Conservation (phyloP, 2,797 vertebrate species). For the Taenioides sp. region DNA sequence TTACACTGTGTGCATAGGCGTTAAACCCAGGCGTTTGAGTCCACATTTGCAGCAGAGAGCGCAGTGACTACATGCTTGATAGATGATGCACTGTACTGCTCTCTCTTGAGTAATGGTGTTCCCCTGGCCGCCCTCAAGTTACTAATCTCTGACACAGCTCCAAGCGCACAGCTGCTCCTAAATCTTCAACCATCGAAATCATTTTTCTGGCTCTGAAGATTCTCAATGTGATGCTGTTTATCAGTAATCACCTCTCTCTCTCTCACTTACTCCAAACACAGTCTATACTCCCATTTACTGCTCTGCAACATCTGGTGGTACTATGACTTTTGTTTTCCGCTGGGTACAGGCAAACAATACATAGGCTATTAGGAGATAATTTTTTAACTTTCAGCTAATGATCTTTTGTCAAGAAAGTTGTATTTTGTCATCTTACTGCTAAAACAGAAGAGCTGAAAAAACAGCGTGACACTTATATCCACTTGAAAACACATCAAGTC, state of each 20-base stretch:
- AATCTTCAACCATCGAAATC: conserved; percentile 6
- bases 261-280: conserved; percentile 1
- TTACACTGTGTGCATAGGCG: background rate
- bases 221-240: conserved; percentile 19
- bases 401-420: background rate
- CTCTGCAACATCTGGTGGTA: background rate
- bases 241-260: conserved; percentile 25
- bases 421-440: too few species aligned
- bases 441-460: too few species aligned
- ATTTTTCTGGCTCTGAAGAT: conserved; percentile 17
- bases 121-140: conserved; percentile 30
- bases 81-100: conserved; percentile 30
- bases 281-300: conserved; percentile 5
- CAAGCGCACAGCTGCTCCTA: conserved; percentile 37
- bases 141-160: conserved; percentile 34
- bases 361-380: background rate
- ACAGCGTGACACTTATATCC: too few species aligned
- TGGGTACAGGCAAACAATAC: background rate
- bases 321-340: background rate
- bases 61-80: conserved; percentile 16
- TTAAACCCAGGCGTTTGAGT: background rate
- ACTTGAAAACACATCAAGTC: too few species aligned
- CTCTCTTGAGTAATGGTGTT: conserved; percentile 39
- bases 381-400: background rate
- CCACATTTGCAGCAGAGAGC: conserved; percentile 1